Conservation (phyloP, 2,113 vertebrate species). For the Cercocebus atys region DNA sequence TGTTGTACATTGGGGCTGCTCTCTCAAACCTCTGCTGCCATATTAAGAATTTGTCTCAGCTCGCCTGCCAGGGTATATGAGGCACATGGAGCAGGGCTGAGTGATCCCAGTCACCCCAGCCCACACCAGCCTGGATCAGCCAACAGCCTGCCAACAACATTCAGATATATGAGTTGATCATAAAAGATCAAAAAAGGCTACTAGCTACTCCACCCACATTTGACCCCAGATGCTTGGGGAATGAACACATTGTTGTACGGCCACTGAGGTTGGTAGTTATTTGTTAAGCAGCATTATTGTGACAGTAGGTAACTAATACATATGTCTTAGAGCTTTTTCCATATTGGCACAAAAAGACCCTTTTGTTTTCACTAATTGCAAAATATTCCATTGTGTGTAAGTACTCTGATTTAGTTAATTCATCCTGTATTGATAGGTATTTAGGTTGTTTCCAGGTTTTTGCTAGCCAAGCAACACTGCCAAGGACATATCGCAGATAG, state of each 20-base stretch:
- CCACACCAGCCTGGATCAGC: neutral
- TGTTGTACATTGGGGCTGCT: neutral
- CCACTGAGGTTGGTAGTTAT: neutral
- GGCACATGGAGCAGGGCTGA: neutral
- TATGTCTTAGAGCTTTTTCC: neutral
- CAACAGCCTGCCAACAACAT: neutral
- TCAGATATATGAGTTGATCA: neutral
- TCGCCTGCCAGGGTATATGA: neutral
- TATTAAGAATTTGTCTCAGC: neutral
- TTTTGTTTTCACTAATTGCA: neutral
- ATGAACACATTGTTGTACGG: neutral
- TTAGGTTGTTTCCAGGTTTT: neutral
- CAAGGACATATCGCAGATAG: neutral
- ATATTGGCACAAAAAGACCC: neutral
- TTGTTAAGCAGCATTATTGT: neutral
- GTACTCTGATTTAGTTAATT: neutral
- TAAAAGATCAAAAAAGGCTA: neutral
- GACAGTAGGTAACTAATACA: neutral
- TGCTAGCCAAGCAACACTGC: neutral
- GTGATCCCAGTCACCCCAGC: neutral
- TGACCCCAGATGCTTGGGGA: neutral
- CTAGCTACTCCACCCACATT: neutral
- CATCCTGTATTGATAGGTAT: neutral
- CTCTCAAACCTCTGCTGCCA: neutral
- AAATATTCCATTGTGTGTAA: constrained; percentile 9